Evolutionary conservation across 2,888 invertebrate species (phyloP).

Genomic region (Ptychoptera contaminata): DNA sequence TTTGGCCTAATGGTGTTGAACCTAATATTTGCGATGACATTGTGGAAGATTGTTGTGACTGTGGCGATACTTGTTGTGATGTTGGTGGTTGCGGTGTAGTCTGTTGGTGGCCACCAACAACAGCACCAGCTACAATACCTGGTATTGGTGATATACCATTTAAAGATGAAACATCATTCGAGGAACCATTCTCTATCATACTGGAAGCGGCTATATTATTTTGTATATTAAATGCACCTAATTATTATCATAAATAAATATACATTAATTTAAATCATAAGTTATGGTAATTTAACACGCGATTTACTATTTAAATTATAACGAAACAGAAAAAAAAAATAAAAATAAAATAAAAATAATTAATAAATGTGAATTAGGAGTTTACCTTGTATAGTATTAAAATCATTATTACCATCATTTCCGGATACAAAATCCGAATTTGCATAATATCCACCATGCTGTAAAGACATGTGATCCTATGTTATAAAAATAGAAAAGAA

Average conservation of each 20-base stretch:
- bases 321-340: too few species aligned
- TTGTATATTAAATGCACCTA: conserved; percentile 6
- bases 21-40: conserved; percentile 48
- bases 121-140: too few species aligned
- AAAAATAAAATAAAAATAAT: too few species aligned
- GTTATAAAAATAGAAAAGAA: background rate
- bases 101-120: background rate
- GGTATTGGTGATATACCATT: conserved; percentile 1
- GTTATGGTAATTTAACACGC: too few species aligned
- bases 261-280: too few species aligned
- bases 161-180: conserved; percentile 9
- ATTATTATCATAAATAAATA: too few species aligned
- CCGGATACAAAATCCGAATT: conserved; percentile 11
- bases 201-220: conserved; percentile 9
- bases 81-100: conserved; percentile 3
- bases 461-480: conserved; percentile 11
- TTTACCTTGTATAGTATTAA: conserved; percentile 10
- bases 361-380: too few species aligned
- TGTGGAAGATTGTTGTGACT: background rate
- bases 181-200: conserved; percentile 8
- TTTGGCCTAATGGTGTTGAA: conserved; percentile 74
- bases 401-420: conserved; percentile 10
- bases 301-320: too few species aligned
- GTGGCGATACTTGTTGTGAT: conserved; percentile 4
- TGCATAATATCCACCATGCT: conserved; percentile 10